Conservation (phyloP, 1,140 invertebrate species). For the Linepithema humile region DNA sequence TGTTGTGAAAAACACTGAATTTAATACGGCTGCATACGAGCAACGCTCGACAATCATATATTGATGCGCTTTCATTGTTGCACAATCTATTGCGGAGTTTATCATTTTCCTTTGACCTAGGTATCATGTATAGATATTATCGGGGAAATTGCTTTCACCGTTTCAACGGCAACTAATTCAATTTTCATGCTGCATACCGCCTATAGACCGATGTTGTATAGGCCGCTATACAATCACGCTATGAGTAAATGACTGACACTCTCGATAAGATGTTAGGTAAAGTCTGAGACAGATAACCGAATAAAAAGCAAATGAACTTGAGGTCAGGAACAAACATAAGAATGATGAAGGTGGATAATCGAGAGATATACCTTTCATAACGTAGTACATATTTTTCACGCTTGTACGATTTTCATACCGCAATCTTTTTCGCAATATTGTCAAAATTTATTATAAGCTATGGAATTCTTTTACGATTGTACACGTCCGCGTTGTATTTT, state of each 20-base stretch:
- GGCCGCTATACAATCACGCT: not conserved
- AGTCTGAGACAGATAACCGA: conserved; percentile 4
- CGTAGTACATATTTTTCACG: not conserved
- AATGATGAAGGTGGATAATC: not conserved
- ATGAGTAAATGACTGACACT: conserved; percentile 40
- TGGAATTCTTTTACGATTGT: not conserved
- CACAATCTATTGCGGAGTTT: conserved; percentile 31
- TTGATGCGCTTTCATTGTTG: conserved; percentile 29
- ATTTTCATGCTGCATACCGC: conserved; percentile 50
- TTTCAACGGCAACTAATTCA: conserved; percentile 63
- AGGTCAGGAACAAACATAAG: not conserved
- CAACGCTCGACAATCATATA: not conserved
- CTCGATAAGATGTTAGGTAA: conserved; percentile 34
- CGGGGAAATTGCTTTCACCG: conserved; percentile 65
- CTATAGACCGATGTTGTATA: conserved; percentile 23
- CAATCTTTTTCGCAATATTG: not conserved
- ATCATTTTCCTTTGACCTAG: conserved; percentile 50
- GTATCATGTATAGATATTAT: conserved; percentile 54
- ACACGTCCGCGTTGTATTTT: not conserved
- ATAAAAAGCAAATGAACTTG: not conserved
- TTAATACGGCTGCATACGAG: not conserved
- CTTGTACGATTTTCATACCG: not conserved
- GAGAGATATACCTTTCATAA: not conserved
- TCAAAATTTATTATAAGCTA: not conserved
- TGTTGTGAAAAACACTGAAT: not conserved